Evolutionary conservation across 1,140 invertebrate genomes (phyloP).

Genomic region (Oryctes rhinoceros): DNA sequence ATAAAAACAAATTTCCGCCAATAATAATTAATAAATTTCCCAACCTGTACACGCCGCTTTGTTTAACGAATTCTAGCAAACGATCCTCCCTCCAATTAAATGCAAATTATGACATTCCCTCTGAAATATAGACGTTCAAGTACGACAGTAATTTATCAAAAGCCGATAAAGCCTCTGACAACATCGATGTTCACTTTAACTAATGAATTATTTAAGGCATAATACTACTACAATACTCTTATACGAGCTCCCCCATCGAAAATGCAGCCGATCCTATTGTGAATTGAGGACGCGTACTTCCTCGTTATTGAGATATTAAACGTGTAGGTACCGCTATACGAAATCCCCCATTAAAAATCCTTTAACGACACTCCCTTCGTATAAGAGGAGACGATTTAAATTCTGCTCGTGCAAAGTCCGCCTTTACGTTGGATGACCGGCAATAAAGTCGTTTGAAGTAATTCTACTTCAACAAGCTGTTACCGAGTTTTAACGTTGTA

Average conservation of each 20-base stretch:
- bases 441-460: slow-evolving; percentile 23
- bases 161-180: slow-evolving; percentile 11
- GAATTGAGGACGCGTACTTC: not conserved
- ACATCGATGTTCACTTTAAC: slow-evolving; percentile 35
- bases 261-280: not conserved
- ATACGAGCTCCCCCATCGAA: not conserved
- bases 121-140: not conserved
- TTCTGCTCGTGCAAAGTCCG: not conserved
- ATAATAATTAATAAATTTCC: not conserved
- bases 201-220: slow-evolving; percentile 25
- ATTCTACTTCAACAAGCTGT: slow-evolving; percentile 13
- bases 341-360: slow-evolving; percentile 26
- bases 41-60: no score
- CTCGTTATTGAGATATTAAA: slow-evolving; percentile 30
- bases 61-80: not conserved
- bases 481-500: not conserved
- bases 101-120: not conserved
- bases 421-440: slow-evolving; percentile 12
- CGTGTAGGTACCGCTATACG: not conserved
- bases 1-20: no score
- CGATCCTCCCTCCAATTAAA: not conserved
- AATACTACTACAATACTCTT: not conserved
- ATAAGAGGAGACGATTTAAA: slow-evolving; percentile 1
- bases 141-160: not conserved
- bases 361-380: not conserved